Conservation (phyloP, 2,888 invertebrate species). For the Agrotis exclamationis region DNA sequence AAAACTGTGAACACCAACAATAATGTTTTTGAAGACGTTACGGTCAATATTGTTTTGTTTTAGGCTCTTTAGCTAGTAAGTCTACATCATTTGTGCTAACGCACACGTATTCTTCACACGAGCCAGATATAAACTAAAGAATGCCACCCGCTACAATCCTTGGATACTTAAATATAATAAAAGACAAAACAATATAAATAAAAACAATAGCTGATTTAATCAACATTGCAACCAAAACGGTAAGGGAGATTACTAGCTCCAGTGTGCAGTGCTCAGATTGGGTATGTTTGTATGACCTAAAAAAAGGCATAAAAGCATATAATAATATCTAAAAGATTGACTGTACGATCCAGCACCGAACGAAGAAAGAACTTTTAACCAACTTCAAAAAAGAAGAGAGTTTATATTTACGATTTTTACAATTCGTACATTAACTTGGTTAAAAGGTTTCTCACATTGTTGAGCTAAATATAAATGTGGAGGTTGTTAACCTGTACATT, state of each 20-base stretch:
- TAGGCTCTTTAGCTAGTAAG: not conserved
- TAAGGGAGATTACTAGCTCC: no score
- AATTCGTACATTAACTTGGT: not conserved
- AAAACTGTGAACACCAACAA: slow-evolving; percentile 8
- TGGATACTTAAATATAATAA: no score
- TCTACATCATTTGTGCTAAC: not conserved
- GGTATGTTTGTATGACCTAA: no score
- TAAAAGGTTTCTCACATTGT: not conserved
- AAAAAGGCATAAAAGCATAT: no score
- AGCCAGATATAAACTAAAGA: not conserved
- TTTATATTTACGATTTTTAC: not conserved
- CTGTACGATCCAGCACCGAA: not conserved
- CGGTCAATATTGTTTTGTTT: slow-evolving; percentile 10
- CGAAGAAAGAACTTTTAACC: not conserved
- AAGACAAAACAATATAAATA: no score
- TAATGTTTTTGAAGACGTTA: slow-evolving; percentile 15
- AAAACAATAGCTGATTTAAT: no score
- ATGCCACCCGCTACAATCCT: not conserved
- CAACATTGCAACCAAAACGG: no score
- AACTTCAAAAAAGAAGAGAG: not conserved
- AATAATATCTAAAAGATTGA: no score
- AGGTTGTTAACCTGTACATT: not conserved
- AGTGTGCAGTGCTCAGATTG: no score
- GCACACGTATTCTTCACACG: not conserved
- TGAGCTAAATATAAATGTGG: not conserved